phyloP scores from a whole-genome alignment of 2,888 invertebrate genomes.

The Heliconius erato region DNA sequence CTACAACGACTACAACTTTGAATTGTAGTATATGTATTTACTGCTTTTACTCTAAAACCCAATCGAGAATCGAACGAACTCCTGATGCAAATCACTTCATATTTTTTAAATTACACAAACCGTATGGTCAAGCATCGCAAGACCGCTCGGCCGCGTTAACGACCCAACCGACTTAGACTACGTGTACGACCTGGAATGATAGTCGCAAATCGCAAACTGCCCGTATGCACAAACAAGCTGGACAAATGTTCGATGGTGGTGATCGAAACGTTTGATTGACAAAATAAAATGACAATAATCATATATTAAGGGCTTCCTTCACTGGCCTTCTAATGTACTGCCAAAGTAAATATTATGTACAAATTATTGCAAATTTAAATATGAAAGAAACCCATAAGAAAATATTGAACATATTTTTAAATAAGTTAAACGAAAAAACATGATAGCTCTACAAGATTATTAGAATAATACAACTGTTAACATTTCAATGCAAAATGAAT shows the following conservation, averaged over 20 bases:
- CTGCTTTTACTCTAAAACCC: neutral
- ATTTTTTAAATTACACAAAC: constrained; percentile 76
- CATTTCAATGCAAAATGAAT: constrained; percentile 34
- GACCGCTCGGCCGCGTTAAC: constrained; percentile 69
- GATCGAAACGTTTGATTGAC: constrained; percentile 44
- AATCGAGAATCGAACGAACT: constrained; percentile 50
- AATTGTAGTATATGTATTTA: neutral
- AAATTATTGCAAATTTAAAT: neutral
- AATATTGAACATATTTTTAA: constrained; percentile 25
- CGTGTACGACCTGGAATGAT: constrained; percentile 79
- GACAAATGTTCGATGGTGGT: constrained; percentile 50
- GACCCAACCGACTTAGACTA: constrained; percentile 70
- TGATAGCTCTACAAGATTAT: constrained; percentile 26
- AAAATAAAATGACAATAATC: constrained; percentile 40
- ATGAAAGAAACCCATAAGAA: constrained; percentile 37
- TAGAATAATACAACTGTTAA: constrained; percentile 27
- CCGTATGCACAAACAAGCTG: constrained; percentile 52
- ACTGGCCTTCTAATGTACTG: neutral
- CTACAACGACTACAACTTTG: neutral
- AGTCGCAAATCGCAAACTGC: constrained; percentile 70
- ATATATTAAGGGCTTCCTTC: constrained; percentile 34
- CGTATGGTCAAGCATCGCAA: constrained; percentile 79
- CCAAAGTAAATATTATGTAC: neutral
- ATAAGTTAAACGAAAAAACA: constrained; percentile 31
- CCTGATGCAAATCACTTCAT: constrained; percentile 56